phyloP scores from a whole-genome alignment of 2,113 vertebrate species.

The Mormyrus iriodes region DNA sequence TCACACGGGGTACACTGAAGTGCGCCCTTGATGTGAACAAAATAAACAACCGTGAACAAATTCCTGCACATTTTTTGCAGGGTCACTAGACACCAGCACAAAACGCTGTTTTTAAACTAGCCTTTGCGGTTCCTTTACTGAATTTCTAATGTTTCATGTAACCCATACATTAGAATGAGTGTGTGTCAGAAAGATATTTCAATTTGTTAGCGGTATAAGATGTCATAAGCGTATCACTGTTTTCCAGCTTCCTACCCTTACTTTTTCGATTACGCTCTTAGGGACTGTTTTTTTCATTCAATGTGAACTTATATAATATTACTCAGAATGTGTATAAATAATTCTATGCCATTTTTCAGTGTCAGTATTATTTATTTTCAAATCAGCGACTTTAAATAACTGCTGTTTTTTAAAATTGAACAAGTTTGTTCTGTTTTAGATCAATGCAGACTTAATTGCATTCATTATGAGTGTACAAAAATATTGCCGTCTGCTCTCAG shows the following conservation, averaged over 20 bases:
- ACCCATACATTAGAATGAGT: neutral
- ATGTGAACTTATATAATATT: neutral
- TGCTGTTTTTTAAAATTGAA: constrained; percentile 51
- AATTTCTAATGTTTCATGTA: neutral
- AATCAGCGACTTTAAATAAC: constrained; percentile 51
- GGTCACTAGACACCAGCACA: neutral
- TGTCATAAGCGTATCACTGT: neutral
- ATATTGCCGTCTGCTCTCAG: constrained; percentile 37
- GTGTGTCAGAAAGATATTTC: neutral
- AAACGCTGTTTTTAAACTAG: neutral
- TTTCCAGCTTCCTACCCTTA: neutral
- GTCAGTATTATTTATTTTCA: constrained; percentile 22
- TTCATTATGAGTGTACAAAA: constrained; percentile 54
- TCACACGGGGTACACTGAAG: neutral
- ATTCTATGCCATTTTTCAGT: neutral
- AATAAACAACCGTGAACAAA: neutral
- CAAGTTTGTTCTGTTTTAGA: constrained; percentile 51
- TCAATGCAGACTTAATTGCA: constrained; percentile 52
- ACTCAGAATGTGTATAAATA: neutral
- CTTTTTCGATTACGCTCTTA: neutral
- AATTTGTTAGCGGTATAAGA: neutral
- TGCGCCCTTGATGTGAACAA: neutral
- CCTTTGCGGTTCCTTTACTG: neutral
- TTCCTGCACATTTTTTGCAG: neutral
- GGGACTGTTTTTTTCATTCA: neutral